Evolutionary conservation across 2,888 invertebrate species (phyloP).

Genomic region (Vanessa cardui): DNA sequence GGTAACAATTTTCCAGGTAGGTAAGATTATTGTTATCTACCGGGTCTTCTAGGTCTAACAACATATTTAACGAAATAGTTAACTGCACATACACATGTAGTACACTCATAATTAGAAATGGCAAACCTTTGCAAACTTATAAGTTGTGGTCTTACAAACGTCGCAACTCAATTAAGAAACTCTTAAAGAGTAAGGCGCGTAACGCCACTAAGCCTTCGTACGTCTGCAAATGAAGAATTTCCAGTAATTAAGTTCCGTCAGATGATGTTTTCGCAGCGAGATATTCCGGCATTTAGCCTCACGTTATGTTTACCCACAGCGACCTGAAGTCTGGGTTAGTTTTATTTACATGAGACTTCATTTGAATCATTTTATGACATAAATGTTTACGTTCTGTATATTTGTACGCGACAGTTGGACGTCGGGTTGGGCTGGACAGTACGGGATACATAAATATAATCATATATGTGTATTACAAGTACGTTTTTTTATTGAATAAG

Average conservation of each 20-base stretch:
- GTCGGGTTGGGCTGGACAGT: too few relatives aligned
- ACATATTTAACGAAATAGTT: too few relatives aligned
- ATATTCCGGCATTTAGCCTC: not conserved
- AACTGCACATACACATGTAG: too few relatives aligned
- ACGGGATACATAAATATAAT: too few relatives aligned
- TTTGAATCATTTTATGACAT: not conserved
- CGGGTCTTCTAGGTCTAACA: too few relatives aligned
- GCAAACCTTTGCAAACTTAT: not conserved
- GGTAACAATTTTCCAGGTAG: too few relatives aligned
- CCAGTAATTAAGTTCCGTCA: not conserved
- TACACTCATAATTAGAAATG: not conserved
- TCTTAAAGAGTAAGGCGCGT: not conserved
- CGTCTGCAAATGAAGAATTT: not conserved
- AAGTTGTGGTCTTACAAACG: not conserved
- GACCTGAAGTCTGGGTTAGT: not conserved
- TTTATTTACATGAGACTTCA: not conserved
- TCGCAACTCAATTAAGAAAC: not conserved
- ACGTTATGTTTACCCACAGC: not conserved
- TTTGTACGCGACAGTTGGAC: not conserved
- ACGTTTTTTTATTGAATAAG: too few relatives aligned
- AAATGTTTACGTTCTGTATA: not conserved
- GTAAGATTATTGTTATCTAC: too few relatives aligned
- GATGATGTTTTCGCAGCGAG: not conserved
- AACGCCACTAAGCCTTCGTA: not conserved
- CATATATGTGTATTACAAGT: too few relatives aligned